These are phyloP conservation scores for Xiphophorus couchianus DNA, from an alignment of 2,113 vertebrate genomes.

Conservation along the genomic window DNA sequence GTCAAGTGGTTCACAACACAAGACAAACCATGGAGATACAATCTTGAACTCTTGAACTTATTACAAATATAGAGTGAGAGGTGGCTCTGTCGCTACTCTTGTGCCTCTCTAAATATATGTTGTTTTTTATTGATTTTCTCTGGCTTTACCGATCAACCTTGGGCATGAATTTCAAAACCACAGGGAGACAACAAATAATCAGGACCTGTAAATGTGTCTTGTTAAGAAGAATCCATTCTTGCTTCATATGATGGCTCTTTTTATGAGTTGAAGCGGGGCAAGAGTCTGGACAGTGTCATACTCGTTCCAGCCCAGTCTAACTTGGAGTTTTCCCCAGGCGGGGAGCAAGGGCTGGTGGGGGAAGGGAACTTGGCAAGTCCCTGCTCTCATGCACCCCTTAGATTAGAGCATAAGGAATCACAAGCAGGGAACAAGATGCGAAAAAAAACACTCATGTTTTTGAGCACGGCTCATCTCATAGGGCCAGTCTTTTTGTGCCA, in stretches of 20 bases:
- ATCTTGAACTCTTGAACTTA: constrained; percentile 74
- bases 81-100: constrained; percentile 55
- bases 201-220: constrained; percentile 36
- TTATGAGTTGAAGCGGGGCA: constrained; percentile 31
- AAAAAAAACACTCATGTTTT: constrained; percentile 43
- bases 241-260: constrained; percentile 43
- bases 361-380: constrained; percentile 57
- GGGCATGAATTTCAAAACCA: constrained; percentile 35
- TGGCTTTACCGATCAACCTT: constrained; percentile 46
- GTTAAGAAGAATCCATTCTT: constrained; percentile 45
- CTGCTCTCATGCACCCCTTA: constrained; percentile 63
- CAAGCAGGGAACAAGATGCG: constrained; percentile 51
- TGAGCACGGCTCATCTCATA: constrained; percentile 7
- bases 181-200: constrained; percentile 19
- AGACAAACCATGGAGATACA: constrained; percentile 71
- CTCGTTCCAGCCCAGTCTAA: constrained; percentile 31
- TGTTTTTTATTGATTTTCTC: constrained; percentile 32
- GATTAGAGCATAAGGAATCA: constrained; percentile 71
- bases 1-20: constrained; percentile 68
- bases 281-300: constrained; percentile 71
- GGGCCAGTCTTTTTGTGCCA: constrained; percentile 24
- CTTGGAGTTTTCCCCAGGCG: constrained; percentile 48
- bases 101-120: constrained; percentile 8
- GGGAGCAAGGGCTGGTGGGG: constrained; percentile 31
- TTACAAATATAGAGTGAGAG: constrained; percentile 51